Base-by-base conservation (phyloP, 1,140 invertebrate genomes). In the Himalopsyche phryganea region DNA sequence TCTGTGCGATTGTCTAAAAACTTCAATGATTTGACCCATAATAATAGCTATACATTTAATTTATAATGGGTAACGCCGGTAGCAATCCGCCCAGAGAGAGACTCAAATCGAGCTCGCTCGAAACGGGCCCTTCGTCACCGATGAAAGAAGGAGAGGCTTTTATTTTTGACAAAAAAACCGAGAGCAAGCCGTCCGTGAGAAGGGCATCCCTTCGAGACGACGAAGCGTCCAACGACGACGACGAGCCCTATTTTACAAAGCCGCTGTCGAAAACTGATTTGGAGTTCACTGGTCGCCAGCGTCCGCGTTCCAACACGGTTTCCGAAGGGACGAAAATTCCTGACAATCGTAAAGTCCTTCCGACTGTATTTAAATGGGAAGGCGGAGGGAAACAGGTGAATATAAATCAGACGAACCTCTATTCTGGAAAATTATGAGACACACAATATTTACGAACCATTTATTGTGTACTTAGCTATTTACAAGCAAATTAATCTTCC, bases 351-450 rank as follows among this genome's bases (percentile, higher is more conserved):
- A 86, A 88, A 74, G 87, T 90, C 14, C 78, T 96, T 60, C 95
- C 95, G 2, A 97, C 94, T 23, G 94, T 98, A n/a, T 94, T 98
- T 69, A 95, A 96, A 72, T 94, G 92, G 91, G 91, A 94, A 78
- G 91, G 93, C 35, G 94, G 93, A 41, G 94, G 94, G n/a, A 96
- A 95, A 74, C 85, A 93, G 74, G 75, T 76, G 49, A 42, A 14
- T 46, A 18, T 46, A 28, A 13, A 14, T 41, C 11, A 13, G 17
- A 13, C 11, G 17, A 4, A 11, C 6, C n/a, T 41, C 4, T 28
- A 35, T 35, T 50, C 33, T 18, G 33, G 9, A 32, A 36, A 4
- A 28, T 28, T 3, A 28, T 28, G 23, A 28, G 3, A 28, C 3
- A 28, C 23, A 28, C 23, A 5, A 28, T 28, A 3, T 9, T 28